Conservation (phyloP, 2,888 invertebrate species). For the Clistopyga incitator region DNA sequence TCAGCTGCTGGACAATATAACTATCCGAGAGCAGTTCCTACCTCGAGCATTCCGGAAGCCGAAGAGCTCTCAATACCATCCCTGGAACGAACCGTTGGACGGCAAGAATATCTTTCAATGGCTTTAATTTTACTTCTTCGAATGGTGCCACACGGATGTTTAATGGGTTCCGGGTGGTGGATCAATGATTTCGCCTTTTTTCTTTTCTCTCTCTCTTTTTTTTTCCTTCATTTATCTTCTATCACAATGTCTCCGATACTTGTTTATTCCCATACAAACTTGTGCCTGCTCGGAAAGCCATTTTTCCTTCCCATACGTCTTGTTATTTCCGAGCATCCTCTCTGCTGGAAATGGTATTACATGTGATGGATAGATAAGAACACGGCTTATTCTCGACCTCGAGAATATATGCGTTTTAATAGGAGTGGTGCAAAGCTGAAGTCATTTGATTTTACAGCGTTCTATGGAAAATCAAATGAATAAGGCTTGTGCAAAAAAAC, state of each 20-base stretch:
- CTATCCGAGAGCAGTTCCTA: constrained; percentile 52
- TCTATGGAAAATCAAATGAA: too few species aligned
- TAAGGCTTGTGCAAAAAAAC: too few species aligned
- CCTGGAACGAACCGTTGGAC: constrained; percentile 64
- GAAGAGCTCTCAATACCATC: constrained; percentile 61
- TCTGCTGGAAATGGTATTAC: too few species aligned
- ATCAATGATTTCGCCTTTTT: constrained; percentile 28
- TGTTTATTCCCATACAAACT: background rate
- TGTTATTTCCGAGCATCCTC: too few species aligned
- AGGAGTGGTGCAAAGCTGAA: too few species aligned
- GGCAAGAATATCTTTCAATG: constrained; percentile 65
- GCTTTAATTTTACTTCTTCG: constrained; percentile 62
- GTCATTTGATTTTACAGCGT: too few species aligned
- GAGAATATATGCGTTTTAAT: too few species aligned
- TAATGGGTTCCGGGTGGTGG: constrained; percentile 64
- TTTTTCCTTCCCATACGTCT: too few species aligned
- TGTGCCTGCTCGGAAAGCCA: too few species aligned
- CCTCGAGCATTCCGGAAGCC: constrained; percentile 55
- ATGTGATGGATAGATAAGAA: too few species aligned
- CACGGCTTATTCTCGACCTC: too few species aligned
- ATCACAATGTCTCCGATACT: constrained; percentile 30
- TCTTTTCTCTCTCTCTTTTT: too few species aligned
- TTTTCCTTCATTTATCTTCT: constrained; percentile 27
- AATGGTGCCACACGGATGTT: constrained; percentile 62
- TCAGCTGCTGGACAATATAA: constrained; percentile 62